Conservation (phyloP, 2,113 vertebrate species). For the Crotalus tigris region DNA sequence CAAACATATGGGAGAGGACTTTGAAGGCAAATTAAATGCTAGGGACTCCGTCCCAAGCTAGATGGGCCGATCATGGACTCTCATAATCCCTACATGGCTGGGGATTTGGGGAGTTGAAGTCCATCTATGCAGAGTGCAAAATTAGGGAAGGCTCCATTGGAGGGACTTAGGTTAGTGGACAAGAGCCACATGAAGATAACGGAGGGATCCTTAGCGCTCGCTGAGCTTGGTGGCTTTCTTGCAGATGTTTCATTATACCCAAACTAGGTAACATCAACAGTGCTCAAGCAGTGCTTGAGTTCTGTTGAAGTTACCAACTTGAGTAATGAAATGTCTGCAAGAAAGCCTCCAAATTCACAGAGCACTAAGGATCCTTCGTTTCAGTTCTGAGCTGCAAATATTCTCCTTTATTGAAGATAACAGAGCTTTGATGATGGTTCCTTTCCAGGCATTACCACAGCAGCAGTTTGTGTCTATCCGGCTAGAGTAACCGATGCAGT, state of each 20-base stretch:
- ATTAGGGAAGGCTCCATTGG: not conserved
- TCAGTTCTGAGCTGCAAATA: not conserved
- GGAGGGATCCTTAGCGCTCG: not conserved
- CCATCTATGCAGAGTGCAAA: not conserved
- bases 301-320: not conserved
- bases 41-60: not conserved
- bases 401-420: not conserved
- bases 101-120: not conserved
- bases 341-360: not conserved
- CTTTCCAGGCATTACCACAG: slow-evolving; percentile 79
- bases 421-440: not conserved
- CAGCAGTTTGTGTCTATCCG: slow-evolving; percentile 90
- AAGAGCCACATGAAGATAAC: not conserved
- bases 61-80: not conserved
- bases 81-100: not conserved
- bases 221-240: too few relatives aligned
- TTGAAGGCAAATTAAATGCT: not conserved
- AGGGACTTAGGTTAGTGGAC: not conserved
- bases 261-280: not conserved
- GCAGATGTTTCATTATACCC: not conserved
- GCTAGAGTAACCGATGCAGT: slow-evolving; percentile 85
- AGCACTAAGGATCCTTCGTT: not conserved
- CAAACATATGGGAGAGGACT: not conserved
- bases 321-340: not conserved
- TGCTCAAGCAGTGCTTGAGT: not conserved